Conservation (phyloP, 2,888 invertebrate genomes). For the Schrankia costaestrigalis region DNA sequence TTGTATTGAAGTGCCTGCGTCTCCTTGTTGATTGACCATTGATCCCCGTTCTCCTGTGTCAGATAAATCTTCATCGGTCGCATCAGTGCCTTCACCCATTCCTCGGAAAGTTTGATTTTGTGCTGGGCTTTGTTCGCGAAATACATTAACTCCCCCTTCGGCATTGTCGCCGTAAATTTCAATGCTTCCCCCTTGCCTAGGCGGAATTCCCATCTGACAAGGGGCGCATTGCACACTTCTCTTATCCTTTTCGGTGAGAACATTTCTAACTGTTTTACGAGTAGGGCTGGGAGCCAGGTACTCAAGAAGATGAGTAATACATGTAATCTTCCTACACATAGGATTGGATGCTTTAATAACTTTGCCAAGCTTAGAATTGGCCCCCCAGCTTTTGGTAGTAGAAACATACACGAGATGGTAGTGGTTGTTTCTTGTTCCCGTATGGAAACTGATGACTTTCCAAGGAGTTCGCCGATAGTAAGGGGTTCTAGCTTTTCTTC, state of each 20-base stretch:
- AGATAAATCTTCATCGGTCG: background rate
- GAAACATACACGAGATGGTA: slow-evolving; percentile 15
- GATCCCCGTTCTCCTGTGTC: background rate
- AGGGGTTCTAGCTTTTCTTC: background rate
- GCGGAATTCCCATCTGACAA: background rate
- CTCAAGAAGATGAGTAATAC: background rate
- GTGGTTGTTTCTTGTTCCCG: slow-evolving; percentile 10
- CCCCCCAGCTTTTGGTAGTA: slow-evolving; percentile 11
- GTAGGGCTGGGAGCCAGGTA: background rate
- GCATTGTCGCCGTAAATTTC: too few species aligned
- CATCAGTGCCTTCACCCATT: background rate
- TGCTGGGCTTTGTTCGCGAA: background rate
- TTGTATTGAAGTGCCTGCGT: background rate
- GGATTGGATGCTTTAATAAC: slow-evolving; percentile 7
- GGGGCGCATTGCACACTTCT: background rate
- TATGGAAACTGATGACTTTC: slow-evolving; percentile 11
- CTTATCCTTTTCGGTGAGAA: background rate
- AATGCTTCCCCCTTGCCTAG: background rate
- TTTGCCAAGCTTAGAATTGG: slow-evolving; percentile 10
- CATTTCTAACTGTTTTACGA: background rate
- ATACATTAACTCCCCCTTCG: background rate
- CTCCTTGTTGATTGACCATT: background rate
- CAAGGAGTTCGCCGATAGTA: slow-evolving; percentile 10
- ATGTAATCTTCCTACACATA: slow-evolving; percentile 10
- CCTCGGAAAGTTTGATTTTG: background rate